phyloP scores from a whole-genome alignment of 1,140 invertebrate species.

The Dreissena polymorpha region DNA sequence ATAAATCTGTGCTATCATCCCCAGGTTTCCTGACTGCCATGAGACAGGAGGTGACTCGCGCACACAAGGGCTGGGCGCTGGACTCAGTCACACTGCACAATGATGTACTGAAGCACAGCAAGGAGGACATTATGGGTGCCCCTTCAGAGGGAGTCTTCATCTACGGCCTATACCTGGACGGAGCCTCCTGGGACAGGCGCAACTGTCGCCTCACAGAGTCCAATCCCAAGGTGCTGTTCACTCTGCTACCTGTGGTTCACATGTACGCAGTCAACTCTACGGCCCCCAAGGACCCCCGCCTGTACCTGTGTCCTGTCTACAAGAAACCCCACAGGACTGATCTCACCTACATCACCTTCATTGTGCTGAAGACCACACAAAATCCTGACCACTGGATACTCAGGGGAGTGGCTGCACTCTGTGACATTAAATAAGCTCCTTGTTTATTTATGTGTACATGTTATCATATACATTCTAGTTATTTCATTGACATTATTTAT shows the following conservation, averaged over 20 bases:
- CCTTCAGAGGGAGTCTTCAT: constrained; percentile 77
- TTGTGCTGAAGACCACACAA: constrained; percentile 90
- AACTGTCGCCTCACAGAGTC: constrained; percentile 72
- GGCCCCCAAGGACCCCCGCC: constrained; percentile 91
- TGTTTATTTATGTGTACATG: too few relatives aligned
- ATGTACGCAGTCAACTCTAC: constrained; percentile 80
- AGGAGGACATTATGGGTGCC: constrained; percentile 76
- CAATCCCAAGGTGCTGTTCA: constrained; percentile 75
- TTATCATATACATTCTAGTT: too few relatives aligned
- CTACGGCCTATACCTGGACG: constrained; percentile 75
- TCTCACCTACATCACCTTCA: constrained; percentile 95
- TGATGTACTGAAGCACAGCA: constrained; percentile 75
- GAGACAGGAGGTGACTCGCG: constrained; percentile 79
- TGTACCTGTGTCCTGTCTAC: constrained; percentile 98
- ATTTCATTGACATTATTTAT: too few relatives aligned
- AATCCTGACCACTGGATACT: constrained; percentile 95
- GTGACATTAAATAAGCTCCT: constrained; percentile 95
- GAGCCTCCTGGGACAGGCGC: constrained; percentile 75
- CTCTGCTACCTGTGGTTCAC: constrained; percentile 74
- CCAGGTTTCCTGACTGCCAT: constrained; percentile 80
- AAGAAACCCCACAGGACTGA: constrained; percentile 95
- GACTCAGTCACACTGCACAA: constrained; percentile 78
- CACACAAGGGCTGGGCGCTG: constrained; percentile 79
- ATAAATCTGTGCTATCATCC: background rate
- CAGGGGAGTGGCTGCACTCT: constrained; percentile 94